phyloP scores from a whole-genome alignment of 2,797 vertebrate species.

The Linurgus olivaceus region DNA sequence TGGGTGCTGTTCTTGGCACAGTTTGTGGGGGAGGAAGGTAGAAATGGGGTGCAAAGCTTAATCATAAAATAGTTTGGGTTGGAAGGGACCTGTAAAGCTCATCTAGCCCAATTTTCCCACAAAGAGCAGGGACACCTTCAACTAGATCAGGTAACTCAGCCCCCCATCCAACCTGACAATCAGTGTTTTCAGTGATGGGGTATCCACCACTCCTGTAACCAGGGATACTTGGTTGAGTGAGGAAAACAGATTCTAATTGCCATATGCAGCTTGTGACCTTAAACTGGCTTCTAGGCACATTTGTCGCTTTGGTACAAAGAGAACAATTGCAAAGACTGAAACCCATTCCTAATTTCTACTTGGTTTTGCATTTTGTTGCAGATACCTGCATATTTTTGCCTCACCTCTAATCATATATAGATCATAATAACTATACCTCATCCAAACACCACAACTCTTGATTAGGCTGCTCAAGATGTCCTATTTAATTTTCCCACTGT shows the following conservation, averaged over 20 bases:
- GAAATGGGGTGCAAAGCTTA: neutral
- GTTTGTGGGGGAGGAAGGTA: neutral
- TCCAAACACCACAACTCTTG: neutral
- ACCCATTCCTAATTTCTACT: neutral
- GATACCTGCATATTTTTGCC: neutral
- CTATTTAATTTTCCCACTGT: neutral
- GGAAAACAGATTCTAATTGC: neutral
- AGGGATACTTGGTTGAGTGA: neutral
- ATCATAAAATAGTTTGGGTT: neutral
- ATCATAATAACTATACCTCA: neutral
- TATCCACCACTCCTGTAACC: neutral
- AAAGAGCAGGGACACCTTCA: neutral
- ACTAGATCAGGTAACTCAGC: neutral
- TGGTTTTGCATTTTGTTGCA: neutral
- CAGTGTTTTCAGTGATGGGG: neutral
- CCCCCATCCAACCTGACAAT: neutral
- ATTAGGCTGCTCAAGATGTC: neutral
- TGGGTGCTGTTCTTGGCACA: accelerated
- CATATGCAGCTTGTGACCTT: neutral
- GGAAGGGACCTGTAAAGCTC: neutral
- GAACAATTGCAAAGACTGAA: neutral
- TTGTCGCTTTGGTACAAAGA: neutral
- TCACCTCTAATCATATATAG: accelerated
- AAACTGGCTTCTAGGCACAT: neutral
- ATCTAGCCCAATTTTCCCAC: neutral